Base-by-base conservation (phyloP, 2,888 invertebrate species). In the Drosophila lacicola region DNA sequence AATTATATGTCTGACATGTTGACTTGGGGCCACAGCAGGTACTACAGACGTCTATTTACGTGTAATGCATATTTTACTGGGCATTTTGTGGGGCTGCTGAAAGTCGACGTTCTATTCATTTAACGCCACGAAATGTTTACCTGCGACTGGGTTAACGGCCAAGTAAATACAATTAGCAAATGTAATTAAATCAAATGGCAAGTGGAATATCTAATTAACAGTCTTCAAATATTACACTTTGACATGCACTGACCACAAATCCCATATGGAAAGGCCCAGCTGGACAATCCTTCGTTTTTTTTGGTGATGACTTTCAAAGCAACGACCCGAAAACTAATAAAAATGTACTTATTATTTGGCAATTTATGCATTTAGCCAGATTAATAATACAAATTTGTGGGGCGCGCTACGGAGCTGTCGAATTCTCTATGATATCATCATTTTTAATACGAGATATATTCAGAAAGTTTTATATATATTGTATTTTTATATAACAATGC, bases 1-100 rank as follows among this genome's bases (percentile, higher is more conserved):
- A 73, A 88, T 88, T 88, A 69, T 88, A 79, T 76, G 82, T 82
- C 73, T 64, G 72, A 67, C 88, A 88, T 75, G 72, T 65, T 88
- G 73, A 63, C 73, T 75, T 56, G 64, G 66, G 55, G 25, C 42
- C 36, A 37, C 47, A 54, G 63, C 60, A 78, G 78, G 60, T 78
- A 56, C 55, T 25, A 36, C 60, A 69, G 51, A 51, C 63, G 69
- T 75, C 66, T 79, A 76, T 73, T 85, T 82, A 46, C 68, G 78
- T 70, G 64, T 72, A 74, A 82, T 82, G 88, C 86, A 82, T 82
- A 82, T 80, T 82, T 82, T 86, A 82, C 88, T 76, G 54, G 67
- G 34, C 80, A 82, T 79, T 88, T 78, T 80, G 62, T 54, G 53
- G 57, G 57, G n/a, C 41, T 19, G 49, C 62, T 45, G 71, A 69